Evolutionary conservation across 2,888 invertebrate genomes (phyloP).

Genomic region (Trachelus stipa): DNA sequence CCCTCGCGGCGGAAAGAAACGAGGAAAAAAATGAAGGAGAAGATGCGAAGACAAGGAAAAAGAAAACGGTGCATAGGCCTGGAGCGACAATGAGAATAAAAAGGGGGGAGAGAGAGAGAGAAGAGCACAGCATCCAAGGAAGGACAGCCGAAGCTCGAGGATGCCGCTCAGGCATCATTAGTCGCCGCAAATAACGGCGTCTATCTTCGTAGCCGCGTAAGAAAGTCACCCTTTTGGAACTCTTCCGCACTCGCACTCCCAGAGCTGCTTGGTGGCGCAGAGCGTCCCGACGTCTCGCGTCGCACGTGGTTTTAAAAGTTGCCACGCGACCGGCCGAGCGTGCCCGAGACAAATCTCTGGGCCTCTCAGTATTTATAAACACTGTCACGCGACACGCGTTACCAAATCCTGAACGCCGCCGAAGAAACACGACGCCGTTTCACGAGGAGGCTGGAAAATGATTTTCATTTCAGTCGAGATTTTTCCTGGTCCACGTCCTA

Average conservation of each 20-base stretch:
- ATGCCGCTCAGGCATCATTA: conserved; percentile 41
- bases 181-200: conserved; percentile 38
- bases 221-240: conserved; percentile 29
- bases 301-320: conserved; percentile 29
- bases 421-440: conserved; percentile 8
- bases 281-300: conserved; percentile 13
- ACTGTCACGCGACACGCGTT: conserved; percentile 61
- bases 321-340: conserved; percentile 37
- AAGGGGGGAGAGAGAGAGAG: too few species aligned
- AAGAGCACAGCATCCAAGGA: conserved; percentile 6
- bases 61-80: too few species aligned
- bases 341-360: conserved; percentile 59
- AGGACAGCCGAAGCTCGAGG: not conserved
- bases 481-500: too few species aligned
- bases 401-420: conserved; percentile 51
- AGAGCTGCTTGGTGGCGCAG: conserved; percentile 4
- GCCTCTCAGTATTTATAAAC: conserved; percentile 63
- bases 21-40: too few species aligned
- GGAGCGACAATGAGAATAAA: too few species aligned
- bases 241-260: conserved; percentile 11
- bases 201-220: conserved; percentile 22
- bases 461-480: too few species aligned
- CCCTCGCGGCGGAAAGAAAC: too few species aligned
- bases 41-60: too few species aligned
- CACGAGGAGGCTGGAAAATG: too few species aligned